These are phyloP conservation scores for Dendronephthya gigantea DNA, from an alignment of 64 coral and sea anemone species.

Conservation along the genomic window DNA sequence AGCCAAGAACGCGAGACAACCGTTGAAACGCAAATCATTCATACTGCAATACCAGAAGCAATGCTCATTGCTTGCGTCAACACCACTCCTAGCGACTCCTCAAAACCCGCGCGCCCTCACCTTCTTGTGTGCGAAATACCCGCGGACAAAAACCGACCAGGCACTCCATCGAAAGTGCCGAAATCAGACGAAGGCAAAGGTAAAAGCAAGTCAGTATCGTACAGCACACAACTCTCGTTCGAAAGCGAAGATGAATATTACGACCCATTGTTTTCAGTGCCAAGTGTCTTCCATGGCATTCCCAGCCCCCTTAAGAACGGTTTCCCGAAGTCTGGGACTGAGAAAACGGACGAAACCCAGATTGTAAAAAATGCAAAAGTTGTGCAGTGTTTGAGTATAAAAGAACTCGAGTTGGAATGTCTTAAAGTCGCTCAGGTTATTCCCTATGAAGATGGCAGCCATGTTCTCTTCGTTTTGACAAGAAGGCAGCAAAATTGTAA, in stretches of 20 bases:
- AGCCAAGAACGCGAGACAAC: not conserved
- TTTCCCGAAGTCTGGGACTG: not conserved
- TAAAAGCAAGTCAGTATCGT: not conserved
- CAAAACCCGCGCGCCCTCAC: not conserved
- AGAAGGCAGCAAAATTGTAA: not conserved
- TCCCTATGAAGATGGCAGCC: not conserved
- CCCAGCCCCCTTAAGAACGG: not conserved
- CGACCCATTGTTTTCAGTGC: not conserved
- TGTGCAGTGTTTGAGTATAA: constrained; percentile 1
- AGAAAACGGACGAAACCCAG: not conserved
- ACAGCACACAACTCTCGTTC: not conserved
- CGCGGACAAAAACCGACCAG: not conserved
- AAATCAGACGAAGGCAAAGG: not conserved
- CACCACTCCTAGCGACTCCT: not conserved
- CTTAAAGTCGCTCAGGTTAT: not conserved
- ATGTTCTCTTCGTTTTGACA: not conserved
- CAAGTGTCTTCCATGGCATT: not conserved
- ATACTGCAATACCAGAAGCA: not conserved
- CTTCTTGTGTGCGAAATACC: constrained; percentile 16
- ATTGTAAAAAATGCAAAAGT: not conserved
- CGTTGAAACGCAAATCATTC: not conserved
- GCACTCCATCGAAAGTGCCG: not conserved
- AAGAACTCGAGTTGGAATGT: not conserved
- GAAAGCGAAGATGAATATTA: constrained; percentile 14
- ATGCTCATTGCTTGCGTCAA: not conserved